phyloP scores from a whole-genome alignment of 1,140 invertebrate genomes.

The Papilio helenus region DNA sequence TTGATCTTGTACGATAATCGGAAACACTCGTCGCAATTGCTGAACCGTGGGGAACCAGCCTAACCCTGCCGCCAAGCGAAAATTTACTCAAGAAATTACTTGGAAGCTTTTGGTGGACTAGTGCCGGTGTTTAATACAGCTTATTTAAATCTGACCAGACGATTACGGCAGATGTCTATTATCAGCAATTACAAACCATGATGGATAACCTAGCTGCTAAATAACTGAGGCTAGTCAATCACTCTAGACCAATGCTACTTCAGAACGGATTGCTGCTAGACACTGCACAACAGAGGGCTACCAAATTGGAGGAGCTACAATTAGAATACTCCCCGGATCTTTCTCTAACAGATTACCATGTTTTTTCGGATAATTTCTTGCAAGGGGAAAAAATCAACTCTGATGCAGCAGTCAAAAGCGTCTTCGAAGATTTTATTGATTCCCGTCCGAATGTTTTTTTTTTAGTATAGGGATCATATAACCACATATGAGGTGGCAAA shows the following conservation, averaged over 20 bases:
- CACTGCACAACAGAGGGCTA: background rate
- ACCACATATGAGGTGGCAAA: background rate
- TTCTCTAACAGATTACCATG: conserved; percentile 8
- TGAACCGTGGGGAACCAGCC: conserved; percentile 38
- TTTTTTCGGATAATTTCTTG: background rate
- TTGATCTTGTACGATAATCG: conserved; percentile 46
- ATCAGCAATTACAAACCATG: conserved; percentile 46
- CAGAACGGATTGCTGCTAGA: conserved; percentile 41
- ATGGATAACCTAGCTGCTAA: conserved; percentile 41
- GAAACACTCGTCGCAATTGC: conserved; percentile 44
- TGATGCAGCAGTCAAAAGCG: background rate
- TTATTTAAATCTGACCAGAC: conserved; percentile 46
- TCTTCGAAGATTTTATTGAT: conserved; percentile 7
- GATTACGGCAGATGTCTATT: conserved; percentile 44
- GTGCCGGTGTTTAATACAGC: conserved; percentile 42
- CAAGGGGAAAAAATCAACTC: conserved; percentile 5
- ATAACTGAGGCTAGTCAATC: conserved; percentile 39
- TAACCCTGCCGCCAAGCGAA: conserved; percentile 44
- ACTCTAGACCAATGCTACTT: conserved; percentile 41
- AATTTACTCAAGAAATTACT: conserved; percentile 47
- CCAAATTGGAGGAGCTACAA: background rate
- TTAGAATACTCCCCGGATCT: background rate
- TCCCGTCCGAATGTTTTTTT: background rate
- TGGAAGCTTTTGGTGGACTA: conserved; percentile 48
- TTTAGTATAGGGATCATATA: background rate